These are phyloP conservation scores for Alaudala cheleensis DNA, from an alignment of 2,113 vertebrate species.

Conservation along the genomic window DNA sequence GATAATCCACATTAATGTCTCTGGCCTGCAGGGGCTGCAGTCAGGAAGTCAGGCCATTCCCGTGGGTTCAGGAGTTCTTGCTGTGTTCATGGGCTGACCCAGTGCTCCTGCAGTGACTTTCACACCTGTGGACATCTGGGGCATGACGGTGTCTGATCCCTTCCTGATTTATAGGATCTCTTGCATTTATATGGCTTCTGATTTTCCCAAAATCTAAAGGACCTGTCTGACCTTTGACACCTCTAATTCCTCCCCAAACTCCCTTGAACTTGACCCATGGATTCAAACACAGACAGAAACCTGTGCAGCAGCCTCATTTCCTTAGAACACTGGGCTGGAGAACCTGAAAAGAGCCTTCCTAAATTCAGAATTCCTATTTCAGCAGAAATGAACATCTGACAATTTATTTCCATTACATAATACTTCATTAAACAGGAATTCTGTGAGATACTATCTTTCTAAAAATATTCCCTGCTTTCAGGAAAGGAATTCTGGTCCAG, in stretches of 20 bases:
- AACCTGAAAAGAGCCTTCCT: not conserved
- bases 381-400: not conserved
- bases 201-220: not conserved
- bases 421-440: not conserved
- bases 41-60: not conserved
- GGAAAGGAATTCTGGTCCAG: not conserved
- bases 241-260: not conserved
- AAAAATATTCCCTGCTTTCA: not conserved
- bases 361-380: not conserved
- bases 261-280: not conserved
- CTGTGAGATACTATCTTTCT: not conserved
- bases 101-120: not conserved
- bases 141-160: rapidly evolving
- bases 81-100: not conserved
- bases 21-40: not conserved
- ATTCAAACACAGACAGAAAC: not conserved
- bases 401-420: not conserved
- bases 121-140: not conserved
- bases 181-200: not conserved
- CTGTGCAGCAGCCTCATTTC: not conserved
- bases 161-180: not conserved
- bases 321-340: not conserved
- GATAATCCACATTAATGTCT: not conserved
- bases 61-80: not conserved
- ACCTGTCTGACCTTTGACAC: not conserved